A percentile compares a stretch with the other conserved stretches of the same genome.
Evolutionary conservation across 2,888 invertebrate species (phyloP).

Genomic region (Lasioglossum figueresi): DNA sequence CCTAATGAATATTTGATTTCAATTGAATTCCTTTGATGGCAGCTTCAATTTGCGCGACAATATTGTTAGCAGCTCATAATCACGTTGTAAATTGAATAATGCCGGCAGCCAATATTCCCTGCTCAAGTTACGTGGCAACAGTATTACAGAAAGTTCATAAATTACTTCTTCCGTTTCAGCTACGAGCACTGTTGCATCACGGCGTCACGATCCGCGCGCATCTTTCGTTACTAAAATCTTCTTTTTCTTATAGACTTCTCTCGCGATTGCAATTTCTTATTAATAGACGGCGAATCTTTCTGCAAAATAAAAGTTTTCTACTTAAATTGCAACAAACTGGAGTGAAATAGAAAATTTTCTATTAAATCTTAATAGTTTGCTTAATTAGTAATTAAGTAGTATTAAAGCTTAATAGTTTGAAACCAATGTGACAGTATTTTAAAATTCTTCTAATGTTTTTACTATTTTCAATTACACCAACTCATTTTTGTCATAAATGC

Average conservation of each 20-base stretch:
- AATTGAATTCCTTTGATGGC: slow-evolving; percentile 39
- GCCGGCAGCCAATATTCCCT: slow-evolving; percentile 28
- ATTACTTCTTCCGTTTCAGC: slow-evolving; percentile 20
- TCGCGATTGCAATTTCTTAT: too few relatives aligned
- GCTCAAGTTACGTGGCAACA: slow-evolving; percentile 36
- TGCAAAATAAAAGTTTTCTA: too few relatives aligned
- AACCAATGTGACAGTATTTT: too few relatives aligned
- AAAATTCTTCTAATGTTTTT: too few relatives aligned
- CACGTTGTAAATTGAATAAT: slow-evolving; percentile 54
- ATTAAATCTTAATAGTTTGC: too few relatives aligned
- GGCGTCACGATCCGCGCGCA: too few relatives aligned
- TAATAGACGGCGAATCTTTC: not conserved
- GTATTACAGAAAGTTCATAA: slow-evolving; percentile 42
- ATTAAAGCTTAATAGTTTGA: too few relatives aligned
- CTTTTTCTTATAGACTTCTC: not conserved
- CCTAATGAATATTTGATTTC: slow-evolving; percentile 54
- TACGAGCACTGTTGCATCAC: not conserved
- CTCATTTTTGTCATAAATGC: too few relatives aligned
- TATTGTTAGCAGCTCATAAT: slow-evolving; percentile 50
- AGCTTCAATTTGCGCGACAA: slow-evolving; percentile 43
- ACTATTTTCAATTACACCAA: too few relatives aligned
- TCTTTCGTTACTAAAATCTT: not conserved
- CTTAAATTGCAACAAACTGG: too few relatives aligned
- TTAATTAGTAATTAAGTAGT: too few relatives aligned
- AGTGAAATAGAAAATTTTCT: too few relatives aligned